Evolutionary conservation across 1,140 invertebrate species (phyloP), one percentile per base, ranked within the genome.

Genomic region (Lysiphlebus fabarum): DNA sequence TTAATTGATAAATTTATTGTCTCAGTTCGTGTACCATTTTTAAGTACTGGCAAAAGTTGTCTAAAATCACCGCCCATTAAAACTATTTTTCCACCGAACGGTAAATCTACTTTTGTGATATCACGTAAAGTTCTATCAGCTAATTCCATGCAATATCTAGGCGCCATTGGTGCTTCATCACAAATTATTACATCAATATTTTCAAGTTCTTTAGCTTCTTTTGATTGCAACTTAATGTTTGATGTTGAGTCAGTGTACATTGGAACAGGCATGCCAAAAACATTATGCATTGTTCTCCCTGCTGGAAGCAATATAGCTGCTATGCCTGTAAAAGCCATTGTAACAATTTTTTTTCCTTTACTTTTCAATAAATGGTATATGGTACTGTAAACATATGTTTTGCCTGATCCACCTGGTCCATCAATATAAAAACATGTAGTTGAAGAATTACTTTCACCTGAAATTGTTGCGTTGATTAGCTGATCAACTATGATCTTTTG

Each of bases 141-240:
- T 10, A 56, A 64, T 17, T 70, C 48, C 10, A 68, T 8, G 0
- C 62, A 64, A 54, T 59, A 63, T 45, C 45, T 34, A 11, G 59
- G 64, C 10, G 66, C 48, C 70, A 70, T 70, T 1, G 66, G 63
- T 2, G 66, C 70, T 58, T 74, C 72, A 53, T 72, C 70, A 63
- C 64, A 71, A 45, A 74, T 59, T 11, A 69, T 65, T 33, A 70
- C 34, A 37, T 47, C 17, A n/a, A 53, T 53, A 9, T 63, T 54
- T 54, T 60, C 44, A 4, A 62, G 36, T 17, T 56, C n/a, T 37
- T 47, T 51, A 11, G 51, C 58, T 56, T 59, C 37, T 41, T 53
- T 51, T 11, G 62, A 59, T 17, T 73, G 53, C 73, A 80, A 45
- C 74, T 59, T 66, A 12, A 66, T 63, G 41, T 45, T 66, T 10